Percentiles rank a stretch among this genome's conserved stretches.
phyloP scores from a whole-genome alignment of 1,140 invertebrate species.

The Penaeus indicus region DNA sequence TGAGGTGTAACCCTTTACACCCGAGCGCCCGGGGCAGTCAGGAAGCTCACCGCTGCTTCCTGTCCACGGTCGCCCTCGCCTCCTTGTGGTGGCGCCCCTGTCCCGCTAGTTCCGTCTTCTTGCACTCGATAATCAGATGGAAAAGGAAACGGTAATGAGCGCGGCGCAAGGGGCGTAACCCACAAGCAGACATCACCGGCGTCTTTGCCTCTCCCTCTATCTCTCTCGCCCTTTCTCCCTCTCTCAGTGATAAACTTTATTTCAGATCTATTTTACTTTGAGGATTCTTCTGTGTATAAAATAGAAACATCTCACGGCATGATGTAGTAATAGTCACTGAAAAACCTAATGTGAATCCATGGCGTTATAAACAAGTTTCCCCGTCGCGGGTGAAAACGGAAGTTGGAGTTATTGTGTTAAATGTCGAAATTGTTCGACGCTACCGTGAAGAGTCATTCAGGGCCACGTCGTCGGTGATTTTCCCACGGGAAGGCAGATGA shows the following conservation, averaged over 20 bases:
- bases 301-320: too few relatives aligned
- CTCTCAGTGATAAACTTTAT: not conserved
- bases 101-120: conserved; percentile 31
- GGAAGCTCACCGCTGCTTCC: conserved; percentile 48
- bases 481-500: conserved; percentile 31
- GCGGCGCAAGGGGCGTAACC: not conserved
- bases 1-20: conserved; percentile 40
- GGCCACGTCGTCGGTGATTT: conserved; percentile 1
- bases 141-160: conserved; percentile 35
- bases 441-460: conserved; percentile 6
- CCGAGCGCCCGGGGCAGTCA: conserved; percentile 27
- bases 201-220: not conserved
- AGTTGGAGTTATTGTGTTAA: conserved; percentile 50
- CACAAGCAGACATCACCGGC: not conserved
- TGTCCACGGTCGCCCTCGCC: conserved; percentile 41
- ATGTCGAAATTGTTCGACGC: conserved; percentile 39
- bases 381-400: conserved; percentile 40
- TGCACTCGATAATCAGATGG: conserved; percentile 38
- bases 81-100: not conserved
- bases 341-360: too few relatives aligned
- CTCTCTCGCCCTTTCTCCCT: conserved; percentile 21
- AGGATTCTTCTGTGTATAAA: too few relatives aligned
- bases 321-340: too few relatives aligned
- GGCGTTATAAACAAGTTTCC: too few relatives aligned
- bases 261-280: not conserved